Evolutionary conservation across 2,888 invertebrate species (phyloP).

Genomic region (Chironomus tentans): DNA sequence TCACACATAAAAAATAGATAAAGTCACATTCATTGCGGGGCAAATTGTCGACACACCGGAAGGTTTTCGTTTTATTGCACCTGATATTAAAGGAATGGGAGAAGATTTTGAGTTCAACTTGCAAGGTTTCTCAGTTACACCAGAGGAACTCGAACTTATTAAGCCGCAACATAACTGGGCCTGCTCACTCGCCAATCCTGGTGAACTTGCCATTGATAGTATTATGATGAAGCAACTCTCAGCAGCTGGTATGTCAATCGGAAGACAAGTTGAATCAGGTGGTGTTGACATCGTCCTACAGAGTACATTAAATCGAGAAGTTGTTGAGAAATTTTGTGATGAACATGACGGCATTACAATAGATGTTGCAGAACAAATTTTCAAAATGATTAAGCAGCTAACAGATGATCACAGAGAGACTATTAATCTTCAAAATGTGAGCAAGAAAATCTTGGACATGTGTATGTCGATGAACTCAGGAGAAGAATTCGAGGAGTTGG

Average conservation of each 20-base stretch:
- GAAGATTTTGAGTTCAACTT: constrained; percentile 58
- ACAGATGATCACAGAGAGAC: constrained; percentile 21
- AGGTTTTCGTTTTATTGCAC: constrained; percentile 60
- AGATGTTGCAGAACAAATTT: constrained; percentile 24
- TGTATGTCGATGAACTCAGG: constrained; percentile 10
- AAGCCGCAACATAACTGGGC: constrained; percentile 37
- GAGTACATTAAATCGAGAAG: constrained; percentile 36
- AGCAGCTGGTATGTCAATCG: constrained; percentile 59
- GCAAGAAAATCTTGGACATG: constrained; percentile 1
- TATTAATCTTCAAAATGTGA: constrained; percentile 4
- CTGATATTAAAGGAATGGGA: constrained; percentile 56
- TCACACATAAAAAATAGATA: neutral
- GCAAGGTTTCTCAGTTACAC: constrained; percentile 53
- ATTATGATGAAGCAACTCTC: constrained; percentile 56
- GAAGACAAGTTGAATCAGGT: constrained; percentile 54
- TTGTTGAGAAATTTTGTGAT: constrained; percentile 27
- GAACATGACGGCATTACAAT: neutral
- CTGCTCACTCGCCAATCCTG: constrained; percentile 43
- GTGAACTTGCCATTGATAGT: constrained; percentile 54
- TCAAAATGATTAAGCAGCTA: constrained; percentile 21
- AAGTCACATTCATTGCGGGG: constrained; percentile 64
- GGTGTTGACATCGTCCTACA: constrained; percentile 50
- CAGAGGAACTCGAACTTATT: constrained; percentile 43
- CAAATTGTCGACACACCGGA: constrained; percentile 65
- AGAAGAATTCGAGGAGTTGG: neutral